These are phyloP conservation scores for Candoia aspera DNA, from an alignment of 2,113 vertebrate species.

Conservation along the genomic window DNA sequence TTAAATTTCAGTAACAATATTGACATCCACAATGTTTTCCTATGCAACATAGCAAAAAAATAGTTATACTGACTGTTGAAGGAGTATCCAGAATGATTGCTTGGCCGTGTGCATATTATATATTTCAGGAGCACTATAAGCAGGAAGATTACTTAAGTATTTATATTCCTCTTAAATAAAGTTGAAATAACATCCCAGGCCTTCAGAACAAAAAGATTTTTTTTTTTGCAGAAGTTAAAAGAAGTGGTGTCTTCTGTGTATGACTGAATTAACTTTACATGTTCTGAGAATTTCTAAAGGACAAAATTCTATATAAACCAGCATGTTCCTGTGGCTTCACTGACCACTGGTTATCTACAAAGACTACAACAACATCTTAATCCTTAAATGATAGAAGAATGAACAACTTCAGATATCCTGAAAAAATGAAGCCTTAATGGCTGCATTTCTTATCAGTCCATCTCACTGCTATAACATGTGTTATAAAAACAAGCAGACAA, in stretches of 20 bases:
- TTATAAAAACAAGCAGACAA: neutral
- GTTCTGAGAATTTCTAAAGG: neutral
- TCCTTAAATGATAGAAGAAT: neutral
- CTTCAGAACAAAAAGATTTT: neutral
- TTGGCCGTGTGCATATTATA: neutral
- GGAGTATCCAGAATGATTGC: neutral
- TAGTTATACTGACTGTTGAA: neutral
- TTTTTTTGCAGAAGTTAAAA: neutral
- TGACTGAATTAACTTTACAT: neutral
- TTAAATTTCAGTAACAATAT: neutral
- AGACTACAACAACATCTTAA: neutral
- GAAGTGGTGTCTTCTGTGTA: neutral
- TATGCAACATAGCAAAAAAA: neutral
- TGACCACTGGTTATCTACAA: neutral
- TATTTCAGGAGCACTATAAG: neutral
- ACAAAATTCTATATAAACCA: neutral
- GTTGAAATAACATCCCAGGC: neutral
- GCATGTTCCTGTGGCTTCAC: neutral
- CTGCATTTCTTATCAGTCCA: neutral
- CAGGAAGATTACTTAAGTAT: neutral
- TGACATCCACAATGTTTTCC: neutral
- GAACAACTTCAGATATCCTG: neutral
- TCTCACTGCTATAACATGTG: neutral
- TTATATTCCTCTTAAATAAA: constrained; percentile 9
- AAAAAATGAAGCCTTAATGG: neutral